Percentiles rank a stretch among this genome's conserved stretches.
These are phyloP conservation scores for Laticauda colubrina DNA, from an alignment of 2,113 vertebrate species.

Conservation along the genomic window DNA sequence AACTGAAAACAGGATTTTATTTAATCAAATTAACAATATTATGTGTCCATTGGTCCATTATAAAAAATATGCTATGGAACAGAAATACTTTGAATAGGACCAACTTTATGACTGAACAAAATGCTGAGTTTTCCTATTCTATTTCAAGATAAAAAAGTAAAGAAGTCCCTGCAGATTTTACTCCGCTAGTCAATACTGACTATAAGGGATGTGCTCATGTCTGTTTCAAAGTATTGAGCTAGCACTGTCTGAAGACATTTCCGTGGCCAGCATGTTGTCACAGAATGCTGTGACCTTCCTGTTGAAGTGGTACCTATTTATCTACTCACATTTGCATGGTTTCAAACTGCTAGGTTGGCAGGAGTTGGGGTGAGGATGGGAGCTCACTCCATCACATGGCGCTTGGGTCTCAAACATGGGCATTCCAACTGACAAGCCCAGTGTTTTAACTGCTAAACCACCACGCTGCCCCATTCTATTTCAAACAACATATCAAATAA, in stretches of 20 bases:
- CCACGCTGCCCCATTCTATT: background rate
- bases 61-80: background rate
- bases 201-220: background rate
- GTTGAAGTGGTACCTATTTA: background rate
- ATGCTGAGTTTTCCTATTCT: background rate
- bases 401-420: background rate
- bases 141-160: background rate
- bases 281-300: background rate
- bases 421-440: background rate
- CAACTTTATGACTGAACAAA: background rate
- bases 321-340: background rate
- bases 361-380: background rate
- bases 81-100: background rate
- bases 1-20: background rate
- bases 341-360: background rate
- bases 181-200: background rate
- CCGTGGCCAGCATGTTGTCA: background rate
- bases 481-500: background rate
- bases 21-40: background rate
- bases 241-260: background rate
- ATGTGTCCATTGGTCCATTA: background rate
- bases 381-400: background rate
- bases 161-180: background rate
- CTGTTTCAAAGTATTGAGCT: background rate
- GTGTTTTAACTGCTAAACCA: background rate